Evolutionary conservation across 30 jellyfish, hydroid and myxozoan species (phyloP).

Genomic region (Cassiopea xamachana): DNA sequence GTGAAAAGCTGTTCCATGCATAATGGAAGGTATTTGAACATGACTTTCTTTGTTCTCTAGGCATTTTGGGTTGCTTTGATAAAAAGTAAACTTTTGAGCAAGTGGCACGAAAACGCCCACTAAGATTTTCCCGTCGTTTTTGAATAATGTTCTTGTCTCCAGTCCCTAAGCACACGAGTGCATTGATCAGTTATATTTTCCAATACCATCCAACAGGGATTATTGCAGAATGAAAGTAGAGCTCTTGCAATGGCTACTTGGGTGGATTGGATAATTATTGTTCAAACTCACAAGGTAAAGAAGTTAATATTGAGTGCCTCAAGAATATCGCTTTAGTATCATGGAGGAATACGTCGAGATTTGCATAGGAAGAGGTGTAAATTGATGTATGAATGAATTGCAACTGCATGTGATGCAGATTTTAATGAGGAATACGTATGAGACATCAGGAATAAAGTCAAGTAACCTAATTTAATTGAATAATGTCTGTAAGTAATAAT

Average conservation of each 20-base stretch:
- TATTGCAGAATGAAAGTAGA: not conserved
- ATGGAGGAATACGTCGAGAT: not conserved
- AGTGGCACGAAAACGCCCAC: not conserved
- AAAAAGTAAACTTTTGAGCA: not conserved
- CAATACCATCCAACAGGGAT: not conserved
- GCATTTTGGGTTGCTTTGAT: conserved; percentile 18
- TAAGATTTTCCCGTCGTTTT: conserved; percentile 4
- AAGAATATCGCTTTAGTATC: not conserved
- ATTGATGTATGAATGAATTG: not conserved
- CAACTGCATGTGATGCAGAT: not conserved
- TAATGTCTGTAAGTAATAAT: too few relatives aligned
- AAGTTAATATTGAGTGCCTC: not conserved
- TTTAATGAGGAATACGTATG: not conserved
- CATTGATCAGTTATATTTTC: not conserved
- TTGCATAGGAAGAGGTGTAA: not conserved
- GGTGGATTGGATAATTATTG: not conserved
- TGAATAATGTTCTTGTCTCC: not conserved
- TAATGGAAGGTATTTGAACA: conserved; percentile 8
- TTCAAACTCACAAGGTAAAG: not conserved
- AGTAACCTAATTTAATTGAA: not conserved
- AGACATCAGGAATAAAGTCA: not conserved
- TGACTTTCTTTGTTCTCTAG: conserved; percentile 11
- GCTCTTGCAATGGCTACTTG: not conserved
- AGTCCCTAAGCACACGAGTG: not conserved
- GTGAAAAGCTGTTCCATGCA: conserved; percentile 13